These are phyloP conservation scores for Protodeltote pygarga DNA, from an alignment of 2,888 invertebrate genomes.

Conservation along the genomic window DNA sequence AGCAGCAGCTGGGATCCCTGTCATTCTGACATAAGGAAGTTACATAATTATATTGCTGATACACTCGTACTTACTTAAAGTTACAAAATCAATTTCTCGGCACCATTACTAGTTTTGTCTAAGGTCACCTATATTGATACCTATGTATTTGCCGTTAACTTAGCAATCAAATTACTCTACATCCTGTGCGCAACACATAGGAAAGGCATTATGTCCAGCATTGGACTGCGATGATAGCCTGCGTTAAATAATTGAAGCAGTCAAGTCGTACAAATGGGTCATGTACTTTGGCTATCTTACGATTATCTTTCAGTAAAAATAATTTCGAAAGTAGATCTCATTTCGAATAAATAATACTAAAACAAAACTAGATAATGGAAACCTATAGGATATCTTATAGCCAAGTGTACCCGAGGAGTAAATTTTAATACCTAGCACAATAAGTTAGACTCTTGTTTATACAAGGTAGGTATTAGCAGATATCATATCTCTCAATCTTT, in stretches of 20 bases:
- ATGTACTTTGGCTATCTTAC: no score
- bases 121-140: neutral
- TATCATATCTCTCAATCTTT: conserved; percentile 26
- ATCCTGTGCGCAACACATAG: no score
- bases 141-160: neutral
- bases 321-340: no score
- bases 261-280: no score
- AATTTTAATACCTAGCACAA: conserved; percentile 27
- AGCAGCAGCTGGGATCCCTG: conserved; percentile 44
- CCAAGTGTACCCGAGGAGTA: conserved; percentile 24
- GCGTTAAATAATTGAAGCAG: no score
- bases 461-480: conserved; percentile 9
- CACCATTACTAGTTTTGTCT: conserved; percentile 5
- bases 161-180: no score
- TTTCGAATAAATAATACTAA: no score
- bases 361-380: no score
- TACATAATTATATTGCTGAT: neutral
- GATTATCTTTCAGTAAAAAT: no score
- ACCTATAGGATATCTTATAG: conserved; percentile 20
- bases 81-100: conserved; percentile 13
- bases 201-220: no score
- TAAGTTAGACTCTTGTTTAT: conserved; percentile 26
- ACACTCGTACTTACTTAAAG: neutral
- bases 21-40: conserved; percentile 5
- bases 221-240: no score